Conservation (phyloP, 1,140 invertebrate species). For the Aphidius gifuensis region DNA sequence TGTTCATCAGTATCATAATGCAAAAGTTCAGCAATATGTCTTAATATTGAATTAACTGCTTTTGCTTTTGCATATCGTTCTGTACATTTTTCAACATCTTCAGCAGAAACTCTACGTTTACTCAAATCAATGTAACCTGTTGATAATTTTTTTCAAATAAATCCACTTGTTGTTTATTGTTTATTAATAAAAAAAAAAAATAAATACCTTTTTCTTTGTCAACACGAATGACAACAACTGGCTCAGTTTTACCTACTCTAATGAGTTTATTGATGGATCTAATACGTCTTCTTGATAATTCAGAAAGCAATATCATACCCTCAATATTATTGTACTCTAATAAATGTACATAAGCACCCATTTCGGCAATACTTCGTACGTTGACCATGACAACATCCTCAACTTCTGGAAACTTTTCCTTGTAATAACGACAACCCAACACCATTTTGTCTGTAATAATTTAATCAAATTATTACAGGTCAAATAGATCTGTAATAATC, state of each 20-base stretch:
- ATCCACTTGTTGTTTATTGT: background rate
- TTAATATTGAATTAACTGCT: constrained; percentile 95
- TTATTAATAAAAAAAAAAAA: background rate
- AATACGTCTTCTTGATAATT: constrained; percentile 96
- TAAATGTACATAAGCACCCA: constrained; percentile 98
- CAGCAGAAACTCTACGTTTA: constrained; percentile 95
- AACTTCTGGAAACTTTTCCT: constrained; percentile 95
- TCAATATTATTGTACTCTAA: constrained; percentile 99
- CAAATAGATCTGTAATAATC: too few species aligned
- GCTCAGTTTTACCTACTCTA: constrained; percentile 96
- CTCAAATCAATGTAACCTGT: constrained; percentile 98
- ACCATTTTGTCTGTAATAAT: constrained; percentile 69
- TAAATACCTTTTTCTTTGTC: constrained; percentile 95
- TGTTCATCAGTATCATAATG: constrained; percentile 88
- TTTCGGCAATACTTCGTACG: constrained; percentile 96
- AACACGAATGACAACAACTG: constrained; percentile 98
- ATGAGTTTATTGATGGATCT: constrained; percentile 99
- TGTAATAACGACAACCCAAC: constrained; percentile 95
- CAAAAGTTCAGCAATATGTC: constrained; percentile 94
- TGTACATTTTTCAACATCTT: constrained; percentile 97
- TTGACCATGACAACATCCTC: constrained; percentile 99
- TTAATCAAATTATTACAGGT: constrained; percentile 15
- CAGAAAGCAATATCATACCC: constrained; percentile 93
- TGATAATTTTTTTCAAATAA: background rate
- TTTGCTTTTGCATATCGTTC: constrained; percentile 98